Base-by-base conservation (phyloP, 2,113 vertebrate species). In the Morone saxatilis region DNA sequence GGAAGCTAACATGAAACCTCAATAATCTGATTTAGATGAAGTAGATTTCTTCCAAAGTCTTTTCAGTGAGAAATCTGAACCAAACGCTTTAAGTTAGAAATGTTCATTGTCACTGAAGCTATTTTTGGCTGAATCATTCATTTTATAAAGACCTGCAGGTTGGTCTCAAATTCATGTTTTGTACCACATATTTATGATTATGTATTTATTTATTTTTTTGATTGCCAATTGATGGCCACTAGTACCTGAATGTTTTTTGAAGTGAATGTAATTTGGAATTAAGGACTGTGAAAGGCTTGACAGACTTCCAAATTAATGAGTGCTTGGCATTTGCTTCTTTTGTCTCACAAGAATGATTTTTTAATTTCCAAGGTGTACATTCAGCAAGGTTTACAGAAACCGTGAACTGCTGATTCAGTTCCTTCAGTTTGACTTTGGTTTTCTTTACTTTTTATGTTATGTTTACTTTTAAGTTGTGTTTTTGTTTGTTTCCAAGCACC, bases 231-330 rank as follows among this genome's bases (percentile, higher is more conserved):
- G 61, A 70, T 54, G 48, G 76, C 51, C 73, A 73, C n/a, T 59
- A 25, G 47, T 63, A 63, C 77, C 43, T 84, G 50, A 88, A 73
- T 73, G n/a, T 38, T 36, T 72, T 72, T 54, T 53, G 25, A 16
- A 74, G 43, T 82, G 4, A 77, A 86, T 82, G 63, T 56, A 76
- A 87, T 89, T 89, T 91, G 68, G 74, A 90, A 81, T 90, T 86
- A 87, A 22, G 25, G 45, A 70, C 70, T 40, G 57, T 47, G 74
- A 80, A 85, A 89, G 75, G 80, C 76, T 76, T 87, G 80, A 87
- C 71, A 85, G 77, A 84, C 88, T 89, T 87, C 47, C 47, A 85
- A 88, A 91, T 92, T 88, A 89, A 83, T 76, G 51, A 88, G 38
- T 72, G 45, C 78, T 80, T 80, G 56, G 54, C 6, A 56, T 90